A percentile compares a stretch with the other conserved stretches of the same genome.
phyloP scores from a whole-genome alignment of 2,888 invertebrate species.

The Sialis fuliginosa region DNA sequence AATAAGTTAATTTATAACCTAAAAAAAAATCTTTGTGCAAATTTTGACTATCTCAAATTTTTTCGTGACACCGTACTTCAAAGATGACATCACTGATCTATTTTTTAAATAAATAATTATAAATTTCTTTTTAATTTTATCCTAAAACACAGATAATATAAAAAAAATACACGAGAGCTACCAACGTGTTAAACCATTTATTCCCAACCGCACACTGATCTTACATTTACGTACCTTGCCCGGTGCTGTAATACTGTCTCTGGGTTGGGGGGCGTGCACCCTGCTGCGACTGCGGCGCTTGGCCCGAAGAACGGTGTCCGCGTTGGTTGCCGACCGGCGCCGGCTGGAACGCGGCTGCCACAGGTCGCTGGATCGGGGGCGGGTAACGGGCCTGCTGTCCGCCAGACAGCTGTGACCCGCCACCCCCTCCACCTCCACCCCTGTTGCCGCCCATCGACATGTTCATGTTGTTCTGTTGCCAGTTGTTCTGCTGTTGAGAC shows the following conservation, averaged over 20 bases:
- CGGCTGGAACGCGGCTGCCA: slow-evolving; percentile 29
- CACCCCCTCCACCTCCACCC: slow-evolving; percentile 15
- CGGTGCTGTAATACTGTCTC: slow-evolving; percentile 16
- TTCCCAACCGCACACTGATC: too few species aligned
- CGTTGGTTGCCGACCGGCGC: slow-evolving; percentile 22
- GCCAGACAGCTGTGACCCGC: background rate
- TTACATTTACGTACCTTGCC: slow-evolving; percentile 6
- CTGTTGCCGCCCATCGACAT: slow-evolving; percentile 9
- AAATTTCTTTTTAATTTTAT: too few species aligned
- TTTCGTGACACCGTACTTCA: too few species aligned
- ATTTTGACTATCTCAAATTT: too few species aligned
- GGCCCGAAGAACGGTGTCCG: slow-evolving; percentile 24
- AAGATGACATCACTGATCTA: too few species aligned
- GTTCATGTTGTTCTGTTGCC: slow-evolving; percentile 5
- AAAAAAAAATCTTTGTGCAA: too few species aligned
- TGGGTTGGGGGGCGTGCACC: slow-evolving; percentile 1
- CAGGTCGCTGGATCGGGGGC: slow-evolving; percentile 33
- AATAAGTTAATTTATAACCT: too few species aligned
- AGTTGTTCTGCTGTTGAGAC: slow-evolving; percentile 14
- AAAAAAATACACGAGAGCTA: too few species aligned
- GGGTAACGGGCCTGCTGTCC: slow-evolving; percentile 23
- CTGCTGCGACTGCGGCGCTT: slow-evolving; percentile 20
- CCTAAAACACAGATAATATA: too few species aligned
- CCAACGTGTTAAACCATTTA: too few species aligned
- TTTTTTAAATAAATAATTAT: too few species aligned